Conservation (phyloP, 2,797 vertebrate genomes). For the Pyrocephalus nanus region DNA sequence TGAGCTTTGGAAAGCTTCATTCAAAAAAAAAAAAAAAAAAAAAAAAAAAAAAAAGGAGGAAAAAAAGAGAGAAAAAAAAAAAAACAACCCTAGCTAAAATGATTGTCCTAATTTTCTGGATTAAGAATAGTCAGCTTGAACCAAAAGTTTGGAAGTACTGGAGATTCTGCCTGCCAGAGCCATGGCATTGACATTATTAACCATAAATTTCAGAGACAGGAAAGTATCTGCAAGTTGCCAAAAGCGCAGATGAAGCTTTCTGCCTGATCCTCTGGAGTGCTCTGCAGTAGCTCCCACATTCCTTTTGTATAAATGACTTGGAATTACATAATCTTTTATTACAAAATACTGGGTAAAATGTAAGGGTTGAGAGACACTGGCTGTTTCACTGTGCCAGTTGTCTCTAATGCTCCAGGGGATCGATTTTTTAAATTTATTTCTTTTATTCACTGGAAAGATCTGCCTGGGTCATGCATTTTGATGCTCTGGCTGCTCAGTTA, state of each 20-base stretch:
- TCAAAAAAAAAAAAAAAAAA: neutral
- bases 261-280: slow-evolving; percentile 58
- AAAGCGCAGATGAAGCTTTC: slow-evolving; percentile 42
- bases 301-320: slow-evolving; percentile 47
- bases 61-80: neutral
- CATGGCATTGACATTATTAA: neutral
- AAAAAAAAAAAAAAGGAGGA: neutral
- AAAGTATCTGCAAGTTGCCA: slow-evolving; percentile 70
- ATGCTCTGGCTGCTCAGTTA: neutral
- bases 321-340: slow-evolving; percentile 61
- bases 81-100: neutral
- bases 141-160: neutral
- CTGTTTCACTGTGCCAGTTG: slow-evolving; percentile 16
- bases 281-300: slow-evolving; percentile 72
- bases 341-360: slow-evolving; percentile 1
- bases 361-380: slow-evolving; percentile 17
- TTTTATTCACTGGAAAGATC: neutral
- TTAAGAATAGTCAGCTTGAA: neutral
- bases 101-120: neutral
- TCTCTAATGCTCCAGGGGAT: neutral
- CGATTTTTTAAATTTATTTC: neutral
- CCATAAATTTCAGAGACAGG: slow-evolving; percentile 68
- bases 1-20: neutral
- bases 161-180: neutral
- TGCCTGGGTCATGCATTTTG: neutral